Base-by-base conservation (phyloP, 2,888 invertebrate genomes). In the Argyresthia goedartella region DNA sequence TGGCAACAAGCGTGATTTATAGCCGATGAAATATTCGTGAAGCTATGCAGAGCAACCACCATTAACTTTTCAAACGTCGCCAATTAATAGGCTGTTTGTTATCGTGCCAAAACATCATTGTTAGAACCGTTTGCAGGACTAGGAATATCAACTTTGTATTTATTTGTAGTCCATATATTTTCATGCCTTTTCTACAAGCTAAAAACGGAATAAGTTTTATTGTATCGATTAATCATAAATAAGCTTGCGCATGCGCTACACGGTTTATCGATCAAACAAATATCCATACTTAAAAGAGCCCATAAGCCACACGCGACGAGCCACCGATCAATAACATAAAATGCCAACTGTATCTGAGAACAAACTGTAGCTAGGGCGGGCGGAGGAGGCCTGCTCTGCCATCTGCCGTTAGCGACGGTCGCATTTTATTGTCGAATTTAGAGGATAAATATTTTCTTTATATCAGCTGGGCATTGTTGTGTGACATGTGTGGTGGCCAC, bases 371-470 rank as follows among this genome's bases (percentile, higher is more conserved):
- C 61, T 61, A 55, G 60, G 59, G 64, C 35, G 42, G 16, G 8
- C 14, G 53, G 52, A 56, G 55, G 59, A 60, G 60, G 57, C 59
- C 61, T 63, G 62, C 60, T 75, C 78, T 67, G 76, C 70, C 74
- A 73, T 63, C 67, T 51, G 51, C 52, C 53, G 53, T 54, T 56
- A 59, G 55, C 55, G 58, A 55, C 55, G 50, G 51, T 54, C 55
- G 72, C 68, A 70, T 75, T 76, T 77, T 78, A 81, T 81, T 73
- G 71, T 68, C 71, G 74, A 78, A 76, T 81, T 77, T 80, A 74
- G 79, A 77, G 80, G 80, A 82, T 81, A 84, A 85, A 84, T 85
- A 82, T 85, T 85, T 85, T 81, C 82, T 84, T 85, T 84, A 80
- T 85, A 85, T 85, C 86, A 81, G 76, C 69, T 67, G 69, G 66